Conservation (phyloP, 2,113 vertebrate genomes). For the Hydrolagus affinis region DNA sequence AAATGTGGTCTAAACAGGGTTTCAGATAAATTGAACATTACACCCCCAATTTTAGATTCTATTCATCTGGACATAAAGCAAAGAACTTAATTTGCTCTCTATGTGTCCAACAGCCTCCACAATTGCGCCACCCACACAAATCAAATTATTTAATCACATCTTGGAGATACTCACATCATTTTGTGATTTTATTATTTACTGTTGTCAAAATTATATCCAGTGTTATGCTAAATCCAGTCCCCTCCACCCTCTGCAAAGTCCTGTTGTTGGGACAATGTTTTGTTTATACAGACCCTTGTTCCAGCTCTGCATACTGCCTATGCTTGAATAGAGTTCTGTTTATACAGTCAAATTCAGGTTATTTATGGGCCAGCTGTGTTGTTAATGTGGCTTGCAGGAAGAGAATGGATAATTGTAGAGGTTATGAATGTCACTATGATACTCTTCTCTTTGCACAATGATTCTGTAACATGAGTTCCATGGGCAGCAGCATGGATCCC, state of each 20-base stretch:
- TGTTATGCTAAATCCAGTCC: too few species aligned
- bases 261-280: background rate
- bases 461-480: background rate
- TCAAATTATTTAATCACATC: background rate
- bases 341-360: background rate
- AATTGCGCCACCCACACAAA: background rate
- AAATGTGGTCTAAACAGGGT: too few species aligned
- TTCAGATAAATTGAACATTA: too few species aligned
- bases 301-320: background rate
- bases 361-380: background rate
- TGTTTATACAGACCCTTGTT: background rate
- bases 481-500: background rate
- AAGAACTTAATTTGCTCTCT: too few species aligned
- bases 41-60: too few species aligned
- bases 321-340: constrained; percentile 2
- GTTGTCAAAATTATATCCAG: background rate
- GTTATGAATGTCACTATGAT: background rate
- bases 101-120: background rate
- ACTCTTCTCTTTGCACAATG: background rate
- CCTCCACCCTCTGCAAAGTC: background rate
- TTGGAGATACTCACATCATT: background rate
- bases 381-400: background rate
- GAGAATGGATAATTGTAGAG: background rate
- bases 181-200: background rate
- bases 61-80: too few species aligned